Conservation (phyloP, 2,797 vertebrate genomes). For the Alcedo quadribrachys region DNA sequence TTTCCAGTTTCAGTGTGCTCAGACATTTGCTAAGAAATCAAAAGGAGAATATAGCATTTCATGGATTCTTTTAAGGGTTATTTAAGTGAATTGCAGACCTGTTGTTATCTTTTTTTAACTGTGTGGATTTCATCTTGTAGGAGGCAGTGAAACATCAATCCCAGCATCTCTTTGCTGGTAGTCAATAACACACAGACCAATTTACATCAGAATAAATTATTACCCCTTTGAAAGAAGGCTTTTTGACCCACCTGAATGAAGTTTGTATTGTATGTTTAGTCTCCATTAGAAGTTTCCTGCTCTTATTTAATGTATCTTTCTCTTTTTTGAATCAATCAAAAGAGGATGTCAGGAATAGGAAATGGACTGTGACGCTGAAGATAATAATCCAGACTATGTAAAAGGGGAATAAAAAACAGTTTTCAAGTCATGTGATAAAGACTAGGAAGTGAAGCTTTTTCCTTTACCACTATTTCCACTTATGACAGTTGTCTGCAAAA, state of each 20-base stretch:
- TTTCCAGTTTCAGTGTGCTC: neutral
- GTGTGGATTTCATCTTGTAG: neutral
- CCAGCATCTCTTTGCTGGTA: neutral
- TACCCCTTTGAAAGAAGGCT: neutral
- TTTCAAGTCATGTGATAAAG: neutral
- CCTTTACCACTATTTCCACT: neutral
- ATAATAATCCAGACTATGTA: neutral
- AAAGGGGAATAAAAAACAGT: neutral
- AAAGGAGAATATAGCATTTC: neutral
- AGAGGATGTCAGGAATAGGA: neutral
- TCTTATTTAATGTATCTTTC: neutral
- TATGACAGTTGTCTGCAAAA: neutral
- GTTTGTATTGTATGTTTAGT: neutral
- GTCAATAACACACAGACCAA: neutral
- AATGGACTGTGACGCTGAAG: neutral
- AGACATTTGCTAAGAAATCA: neutral
- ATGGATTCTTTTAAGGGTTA: neutral
- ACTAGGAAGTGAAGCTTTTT: constrained; percentile 33
- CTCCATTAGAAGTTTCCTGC: neutral
- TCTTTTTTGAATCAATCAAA: neutral
- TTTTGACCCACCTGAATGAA: neutral
- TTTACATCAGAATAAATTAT: neutral
- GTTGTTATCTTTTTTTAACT: neutral
- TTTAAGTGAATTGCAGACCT: neutral
- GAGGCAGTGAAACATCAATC: neutral